Evolutionary conservation across 1,140 invertebrate genomes (phyloP).

Genomic region (Grapholita molesta): DNA sequence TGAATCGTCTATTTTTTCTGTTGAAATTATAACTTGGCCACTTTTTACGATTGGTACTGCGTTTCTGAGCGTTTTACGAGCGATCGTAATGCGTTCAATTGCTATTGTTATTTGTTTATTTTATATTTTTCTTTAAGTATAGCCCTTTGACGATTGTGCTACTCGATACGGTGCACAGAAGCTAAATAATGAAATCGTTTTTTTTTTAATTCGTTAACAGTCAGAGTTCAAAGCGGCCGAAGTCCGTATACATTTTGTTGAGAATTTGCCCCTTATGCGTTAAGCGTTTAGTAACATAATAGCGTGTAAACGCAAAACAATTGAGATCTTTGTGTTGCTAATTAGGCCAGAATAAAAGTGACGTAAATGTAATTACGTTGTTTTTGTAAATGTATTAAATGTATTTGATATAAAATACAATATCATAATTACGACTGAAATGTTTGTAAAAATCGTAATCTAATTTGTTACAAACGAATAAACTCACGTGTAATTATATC

Average conservation of each 20-base stretch:
- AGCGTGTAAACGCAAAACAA: not conserved
- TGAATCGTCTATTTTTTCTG: slow-evolving; percentile 60
- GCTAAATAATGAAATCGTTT: not conserved
- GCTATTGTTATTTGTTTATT: slow-evolving; percentile 31
- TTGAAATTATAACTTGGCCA: slow-evolving; percentile 53
- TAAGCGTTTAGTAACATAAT: not conserved
- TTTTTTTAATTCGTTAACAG: not conserved
- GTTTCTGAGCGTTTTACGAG: slow-evolving; percentile 48
- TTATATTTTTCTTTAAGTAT: slow-evolving; percentile 23
- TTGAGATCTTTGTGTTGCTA: too few relatives aligned
- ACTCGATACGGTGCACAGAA: not conserved
- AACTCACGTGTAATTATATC: too few relatives aligned
- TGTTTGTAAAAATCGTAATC: too few relatives aligned
- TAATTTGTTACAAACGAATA: too few relatives aligned
- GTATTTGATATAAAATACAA: too few relatives aligned
- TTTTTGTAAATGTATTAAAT: too few relatives aligned
- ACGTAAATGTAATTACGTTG: too few relatives aligned
- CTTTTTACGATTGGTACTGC: slow-evolving; percentile 51
- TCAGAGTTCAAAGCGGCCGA: not conserved
- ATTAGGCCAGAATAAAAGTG: too few relatives aligned
- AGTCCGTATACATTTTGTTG: not conserved
- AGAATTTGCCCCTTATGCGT: not conserved
- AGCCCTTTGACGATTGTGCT: not conserved
- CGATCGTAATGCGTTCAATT: slow-evolving; percentile 36
- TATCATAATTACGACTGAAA: too few relatives aligned